These are phyloP conservation scores for Synergus itoensis DNA, from an alignment of 2,888 invertebrate species.

Conservation along the genomic window DNA sequence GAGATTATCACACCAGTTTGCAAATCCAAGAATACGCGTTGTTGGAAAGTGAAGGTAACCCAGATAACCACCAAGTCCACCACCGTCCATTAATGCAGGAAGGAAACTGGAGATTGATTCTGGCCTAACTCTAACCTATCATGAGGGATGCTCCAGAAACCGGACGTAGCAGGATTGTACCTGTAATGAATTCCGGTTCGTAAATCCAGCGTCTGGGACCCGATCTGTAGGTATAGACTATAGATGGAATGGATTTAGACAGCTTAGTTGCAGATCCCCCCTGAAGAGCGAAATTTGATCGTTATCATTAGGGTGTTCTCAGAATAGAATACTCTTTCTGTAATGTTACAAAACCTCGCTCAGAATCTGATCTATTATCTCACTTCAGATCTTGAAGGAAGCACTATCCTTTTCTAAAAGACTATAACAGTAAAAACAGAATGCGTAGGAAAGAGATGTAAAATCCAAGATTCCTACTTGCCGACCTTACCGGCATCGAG, in stretches of 20 bases:
- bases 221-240: slow-evolving; percentile 17
- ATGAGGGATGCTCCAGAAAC: slow-evolving; percentile 12
- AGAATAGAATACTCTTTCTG: not conserved
- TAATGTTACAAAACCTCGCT: not conserved
- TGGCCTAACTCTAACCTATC: slow-evolving; percentile 15
- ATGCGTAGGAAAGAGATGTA: too few relatives aligned
- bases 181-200: slow-evolving; percentile 38
- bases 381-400: not conserved
- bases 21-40: not conserved
- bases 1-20: not conserved
- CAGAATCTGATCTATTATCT: not conserved
- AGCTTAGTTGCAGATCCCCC: slow-evolving; percentile 18
- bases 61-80: slow-evolving; percentile 6
- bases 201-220: slow-evolving; percentile 17
- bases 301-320: slow-evolving; percentile 11
- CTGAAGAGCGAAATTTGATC: slow-evolving; percentile 20
- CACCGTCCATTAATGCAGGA: slow-evolving; percentile 7
- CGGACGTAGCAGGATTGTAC: slow-evolving; percentile 20
- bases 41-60: not conserved
- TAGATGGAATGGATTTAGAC: slow-evolving; percentile 24
- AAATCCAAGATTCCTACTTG: too few relatives aligned
- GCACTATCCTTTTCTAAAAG: not conserved
- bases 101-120: slow-evolving; percentile 19
- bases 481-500: too few relatives aligned
- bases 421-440: not conserved